Evolutionary conservation across 2,888 invertebrate genomes (phyloP).

Genomic region (Aleiodes testaceus): DNA sequence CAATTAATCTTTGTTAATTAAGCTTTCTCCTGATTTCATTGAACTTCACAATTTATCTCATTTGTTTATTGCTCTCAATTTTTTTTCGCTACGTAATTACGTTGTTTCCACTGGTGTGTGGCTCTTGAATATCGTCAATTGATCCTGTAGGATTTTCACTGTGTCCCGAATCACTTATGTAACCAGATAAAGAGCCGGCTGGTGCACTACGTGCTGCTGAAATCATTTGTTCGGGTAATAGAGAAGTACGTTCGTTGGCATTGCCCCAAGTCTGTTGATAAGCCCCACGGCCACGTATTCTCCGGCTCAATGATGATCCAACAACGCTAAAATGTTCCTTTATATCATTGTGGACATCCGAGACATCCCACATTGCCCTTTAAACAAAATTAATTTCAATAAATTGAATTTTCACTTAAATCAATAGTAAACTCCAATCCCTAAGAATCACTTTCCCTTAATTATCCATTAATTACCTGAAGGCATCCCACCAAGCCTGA

Average conservation of each 20-base stretch:
- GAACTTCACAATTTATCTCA: not conserved
- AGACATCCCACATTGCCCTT: slow-evolving; percentile 95
- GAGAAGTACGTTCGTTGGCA: slow-evolving; percentile 67
- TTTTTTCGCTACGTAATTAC: slow-evolving; percentile 21
- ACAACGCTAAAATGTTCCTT: slow-evolving; percentile 94
- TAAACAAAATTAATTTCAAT: slow-evolving; percentile 34
- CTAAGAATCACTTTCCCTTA: no score
- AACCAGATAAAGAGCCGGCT: slow-evolving; percentile 57
- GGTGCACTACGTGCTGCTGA: slow-evolving; percentile 58
- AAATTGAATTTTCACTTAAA: no score
- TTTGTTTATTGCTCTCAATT: not conserved
- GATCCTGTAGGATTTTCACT: slow-evolving; percentile 12
- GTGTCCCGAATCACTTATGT: slow-evolving; percentile 49
- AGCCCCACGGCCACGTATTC: slow-evolving; percentile 84
- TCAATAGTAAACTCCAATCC: no score
- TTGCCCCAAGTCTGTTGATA: slow-evolving; percentile 83
- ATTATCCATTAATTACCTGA: slow-evolving; percentile 60
- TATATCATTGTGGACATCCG: slow-evolving; percentile 94
- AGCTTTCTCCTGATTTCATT: not conserved
- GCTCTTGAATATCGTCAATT: slow-evolving; percentile 7
- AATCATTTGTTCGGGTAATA: slow-evolving; percentile 60
- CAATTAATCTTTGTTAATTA: not conserved
- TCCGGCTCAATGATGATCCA: slow-evolving; percentile 85
- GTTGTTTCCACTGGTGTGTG: slow-evolving; percentile 3
- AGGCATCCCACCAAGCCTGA: slow-evolving; percentile 72